Percentiles rank a stretch among this genome's conserved stretches.
Conservation (phyloP, 2,113 vertebrate genomes). For the Rhynchopsitta pachyrhyncha region DNA sequence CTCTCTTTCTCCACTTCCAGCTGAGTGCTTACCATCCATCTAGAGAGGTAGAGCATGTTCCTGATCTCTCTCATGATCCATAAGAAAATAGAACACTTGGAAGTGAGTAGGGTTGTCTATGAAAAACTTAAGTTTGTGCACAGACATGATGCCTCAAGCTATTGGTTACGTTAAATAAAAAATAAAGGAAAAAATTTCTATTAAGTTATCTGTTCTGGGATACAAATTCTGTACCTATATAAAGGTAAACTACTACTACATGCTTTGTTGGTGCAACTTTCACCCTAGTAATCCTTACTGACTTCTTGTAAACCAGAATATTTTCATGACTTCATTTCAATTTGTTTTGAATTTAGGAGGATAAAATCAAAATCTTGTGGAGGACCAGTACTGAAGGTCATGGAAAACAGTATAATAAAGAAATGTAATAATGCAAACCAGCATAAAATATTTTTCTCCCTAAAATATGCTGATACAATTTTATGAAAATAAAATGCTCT, state of each 20-base stretch:
- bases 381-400: neutral
- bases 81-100: neutral
- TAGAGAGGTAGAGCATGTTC: rapidly evolving
- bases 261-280: neutral
- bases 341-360: neutral
- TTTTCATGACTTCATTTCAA: neutral
- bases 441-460: neutral
- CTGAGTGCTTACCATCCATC: neutral
- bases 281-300: neutral
- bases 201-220: neutral
- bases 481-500: neutral
- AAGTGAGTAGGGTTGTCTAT: neutral
- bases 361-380: neutral
- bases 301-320: neutral
- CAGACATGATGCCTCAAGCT: neutral
- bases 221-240: neutral
- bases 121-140: neutral
- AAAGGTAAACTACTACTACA: neutral
- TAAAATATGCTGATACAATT: neutral
- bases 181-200: neutral
- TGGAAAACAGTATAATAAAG: neutral
- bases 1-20: neutral
- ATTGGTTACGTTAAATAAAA: neutral
- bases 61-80: neutral
- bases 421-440: neutral